Evolutionary conservation across 1,140 invertebrate species (phyloP).

Genomic region (Marisa cornuarietis): DNA sequence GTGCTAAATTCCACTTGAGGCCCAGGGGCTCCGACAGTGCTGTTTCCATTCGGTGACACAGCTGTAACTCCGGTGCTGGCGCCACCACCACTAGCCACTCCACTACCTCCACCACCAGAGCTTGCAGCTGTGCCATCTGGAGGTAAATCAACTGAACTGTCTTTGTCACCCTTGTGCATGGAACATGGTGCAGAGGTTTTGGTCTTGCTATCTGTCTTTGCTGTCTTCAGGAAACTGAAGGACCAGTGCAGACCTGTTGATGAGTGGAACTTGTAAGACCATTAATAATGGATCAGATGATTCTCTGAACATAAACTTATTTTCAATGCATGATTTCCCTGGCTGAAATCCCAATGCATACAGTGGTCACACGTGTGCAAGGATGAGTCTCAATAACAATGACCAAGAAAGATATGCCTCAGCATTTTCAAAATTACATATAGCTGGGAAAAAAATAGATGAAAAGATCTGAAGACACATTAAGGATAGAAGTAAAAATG

Average conservation of each 20-base stretch:
- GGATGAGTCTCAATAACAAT: background rate
- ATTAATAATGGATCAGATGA: no score
- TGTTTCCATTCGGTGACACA: slow-evolving; percentile 4
- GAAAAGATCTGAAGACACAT: background rate
- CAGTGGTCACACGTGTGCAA: background rate
- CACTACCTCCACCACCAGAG: background rate
- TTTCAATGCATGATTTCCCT: no score
- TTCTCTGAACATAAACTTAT: no score
- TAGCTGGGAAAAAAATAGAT: background rate
- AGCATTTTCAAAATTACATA: background rate
- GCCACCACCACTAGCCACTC: background rate
- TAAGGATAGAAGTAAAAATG: background rate
- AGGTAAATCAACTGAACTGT: background rate
- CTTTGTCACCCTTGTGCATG: background rate
- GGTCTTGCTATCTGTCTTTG: background rate
- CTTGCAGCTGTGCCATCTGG: background rate
- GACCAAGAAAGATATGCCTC: background rate
- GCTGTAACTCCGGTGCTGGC: background rate
- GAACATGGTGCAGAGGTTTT: background rate
- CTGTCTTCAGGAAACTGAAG: slow-evolving; percentile 35
- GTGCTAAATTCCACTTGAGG: slow-evolving; percentile 49
- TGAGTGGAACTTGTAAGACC: background rate
- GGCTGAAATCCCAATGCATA: no score
- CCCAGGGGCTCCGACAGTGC: slow-evolving; percentile 3
- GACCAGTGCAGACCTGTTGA: slow-evolving; percentile 38